Evolutionary conservation across 2,888 invertebrate species (phyloP).

Genomic region (Busseola fusca): DNA sequence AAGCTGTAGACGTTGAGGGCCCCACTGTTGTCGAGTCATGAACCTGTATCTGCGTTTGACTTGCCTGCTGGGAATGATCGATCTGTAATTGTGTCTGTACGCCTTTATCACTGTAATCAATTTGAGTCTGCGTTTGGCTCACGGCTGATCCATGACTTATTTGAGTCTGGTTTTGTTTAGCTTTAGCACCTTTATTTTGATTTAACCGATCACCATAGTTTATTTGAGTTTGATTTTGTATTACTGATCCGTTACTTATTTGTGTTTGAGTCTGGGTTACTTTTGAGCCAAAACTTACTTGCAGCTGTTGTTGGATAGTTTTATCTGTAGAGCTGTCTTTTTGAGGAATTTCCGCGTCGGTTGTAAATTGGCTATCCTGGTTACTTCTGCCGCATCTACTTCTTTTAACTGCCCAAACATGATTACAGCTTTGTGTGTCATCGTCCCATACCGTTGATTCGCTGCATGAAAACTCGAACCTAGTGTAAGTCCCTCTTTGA

Average conservation of each 20-base stretch:
- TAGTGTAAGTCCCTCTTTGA: slow-evolving; percentile 90
- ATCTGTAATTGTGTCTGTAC: slow-evolving; percentile 76
- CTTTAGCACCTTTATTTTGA: slow-evolving; percentile 45
- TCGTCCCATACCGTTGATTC: slow-evolving; percentile 95
- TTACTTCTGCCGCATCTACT: slow-evolving; percentile 76
- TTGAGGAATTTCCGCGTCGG: slow-evolving; percentile 23
- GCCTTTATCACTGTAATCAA: slow-evolving; percentile 69
- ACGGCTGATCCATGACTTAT: slow-evolving; percentile 68
- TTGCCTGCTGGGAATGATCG: slow-evolving; percentile 72
- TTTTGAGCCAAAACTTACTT: slow-evolving; percentile 71
- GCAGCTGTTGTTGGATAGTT: slow-evolving; percentile 69
- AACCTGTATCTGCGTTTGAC: slow-evolving; percentile 72
- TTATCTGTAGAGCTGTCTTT: slow-evolving; percentile 37
- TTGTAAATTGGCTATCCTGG: slow-evolving; percentile 36
- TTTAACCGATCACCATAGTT: slow-evolving; percentile 66
- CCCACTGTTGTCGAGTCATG: slow-evolving; percentile 63
- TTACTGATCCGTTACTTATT: slow-evolving; percentile 67
- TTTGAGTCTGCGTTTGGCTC: slow-evolving; percentile 75
- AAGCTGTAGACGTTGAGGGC: slow-evolving; percentile 43
- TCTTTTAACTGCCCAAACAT: slow-evolving; percentile 90
- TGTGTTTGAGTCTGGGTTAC: slow-evolving; percentile 73
- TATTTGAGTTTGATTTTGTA: slow-evolving; percentile 76
- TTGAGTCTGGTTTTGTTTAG: slow-evolving; percentile 74
- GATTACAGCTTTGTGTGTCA: slow-evolving; percentile 91
- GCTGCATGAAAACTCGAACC: slow-evolving; percentile 93